Percentiles rank a stretch among this genome's conserved stretches.
Conservation (phyloP, 2,797 vertebrate species). For the Euphonia xanthogaster region DNA sequence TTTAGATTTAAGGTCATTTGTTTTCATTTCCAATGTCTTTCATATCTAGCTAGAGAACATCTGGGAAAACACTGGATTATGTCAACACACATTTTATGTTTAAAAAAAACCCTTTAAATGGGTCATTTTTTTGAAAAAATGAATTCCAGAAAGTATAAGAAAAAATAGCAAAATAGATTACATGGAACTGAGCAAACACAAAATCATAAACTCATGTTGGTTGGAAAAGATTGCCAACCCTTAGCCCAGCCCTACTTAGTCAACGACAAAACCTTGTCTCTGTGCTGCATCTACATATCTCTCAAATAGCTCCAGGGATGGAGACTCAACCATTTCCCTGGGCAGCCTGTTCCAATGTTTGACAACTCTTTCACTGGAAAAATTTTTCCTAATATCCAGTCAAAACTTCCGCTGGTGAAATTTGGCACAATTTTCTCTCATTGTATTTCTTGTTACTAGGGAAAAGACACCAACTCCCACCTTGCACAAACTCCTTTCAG, state of each 20-base stretch:
- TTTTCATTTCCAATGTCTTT: background rate
- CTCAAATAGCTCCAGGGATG: background rate
- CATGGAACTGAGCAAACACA: background rate
- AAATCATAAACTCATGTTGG: background rate
- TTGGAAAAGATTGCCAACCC: background rate
- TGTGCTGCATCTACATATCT: background rate
- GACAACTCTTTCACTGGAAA: background rate
- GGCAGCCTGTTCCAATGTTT: background rate
- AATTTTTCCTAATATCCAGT: background rate
- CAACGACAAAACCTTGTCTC: background rate
- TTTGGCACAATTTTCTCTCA: rapidly evolving
- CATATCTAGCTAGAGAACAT: background rate
- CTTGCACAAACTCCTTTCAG: background rate
- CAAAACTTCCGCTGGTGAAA: background rate
- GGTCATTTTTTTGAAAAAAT: background rate
- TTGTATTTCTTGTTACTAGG: background rate
- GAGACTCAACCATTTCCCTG: background rate
- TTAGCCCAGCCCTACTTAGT: background rate
- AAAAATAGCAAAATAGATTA: background rate
- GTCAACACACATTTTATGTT: background rate
- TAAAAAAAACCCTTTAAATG: rapidly evolving
- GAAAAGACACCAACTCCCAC: rapidly evolving
- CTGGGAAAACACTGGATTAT: background rate
- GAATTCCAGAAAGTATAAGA: background rate
- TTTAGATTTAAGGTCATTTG: background rate